phyloP scores from a whole-genome alignment of 2,797 vertebrate genomes.

The Melanotaenia boesemani region DNA sequence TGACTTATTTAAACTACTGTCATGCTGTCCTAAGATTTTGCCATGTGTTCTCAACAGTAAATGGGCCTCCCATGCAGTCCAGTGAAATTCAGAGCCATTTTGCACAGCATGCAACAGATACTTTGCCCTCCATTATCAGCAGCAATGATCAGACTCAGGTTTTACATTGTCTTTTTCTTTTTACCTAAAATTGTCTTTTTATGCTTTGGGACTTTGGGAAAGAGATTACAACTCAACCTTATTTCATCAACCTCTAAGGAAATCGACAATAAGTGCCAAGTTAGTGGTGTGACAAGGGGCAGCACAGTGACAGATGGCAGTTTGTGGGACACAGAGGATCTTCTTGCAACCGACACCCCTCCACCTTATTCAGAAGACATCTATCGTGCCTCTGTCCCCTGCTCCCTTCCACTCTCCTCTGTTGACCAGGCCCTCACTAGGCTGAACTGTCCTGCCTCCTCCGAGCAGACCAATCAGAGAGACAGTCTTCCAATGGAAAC shows the following conservation, averaged over 20 bases:
- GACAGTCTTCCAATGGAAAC: slow-evolving; percentile 75
- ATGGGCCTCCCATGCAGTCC: slow-evolving; percentile 27
- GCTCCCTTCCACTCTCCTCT: slow-evolving; percentile 53
- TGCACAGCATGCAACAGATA: slow-evolving; percentile 10
- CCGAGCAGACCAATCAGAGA: slow-evolving; percentile 66
- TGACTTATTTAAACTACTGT: slow-evolving; percentile 13
- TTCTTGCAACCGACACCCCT: slow-evolving; percentile 65
- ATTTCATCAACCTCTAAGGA: slow-evolving; percentile 60
- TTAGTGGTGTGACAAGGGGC: slow-evolving; percentile 74
- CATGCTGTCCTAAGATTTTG: slow-evolving; percentile 8
- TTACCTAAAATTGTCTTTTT: background rate
- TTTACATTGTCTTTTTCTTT: background rate
- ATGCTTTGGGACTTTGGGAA: background rate
- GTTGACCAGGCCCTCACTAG: slow-evolving; percentile 63
- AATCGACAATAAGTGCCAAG: slow-evolving; percentile 60
- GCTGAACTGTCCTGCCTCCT: slow-evolving; percentile 68
- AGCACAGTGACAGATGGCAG: slow-evolving; percentile 74
- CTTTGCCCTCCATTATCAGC: slow-evolving; percentile 32
- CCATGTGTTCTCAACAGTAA: slow-evolving; percentile 45
- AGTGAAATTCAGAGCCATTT: slow-evolving; percentile 25
- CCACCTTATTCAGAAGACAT: slow-evolving; percentile 44
- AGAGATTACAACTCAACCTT: background rate
- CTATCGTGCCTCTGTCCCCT: background rate
- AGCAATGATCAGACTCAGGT: slow-evolving; percentile 55
- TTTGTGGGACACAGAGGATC: slow-evolving; percentile 59